Evolutionary conservation across 2,888 invertebrate species (phyloP).

Genomic region (Epistrophe grossulariae): DNA sequence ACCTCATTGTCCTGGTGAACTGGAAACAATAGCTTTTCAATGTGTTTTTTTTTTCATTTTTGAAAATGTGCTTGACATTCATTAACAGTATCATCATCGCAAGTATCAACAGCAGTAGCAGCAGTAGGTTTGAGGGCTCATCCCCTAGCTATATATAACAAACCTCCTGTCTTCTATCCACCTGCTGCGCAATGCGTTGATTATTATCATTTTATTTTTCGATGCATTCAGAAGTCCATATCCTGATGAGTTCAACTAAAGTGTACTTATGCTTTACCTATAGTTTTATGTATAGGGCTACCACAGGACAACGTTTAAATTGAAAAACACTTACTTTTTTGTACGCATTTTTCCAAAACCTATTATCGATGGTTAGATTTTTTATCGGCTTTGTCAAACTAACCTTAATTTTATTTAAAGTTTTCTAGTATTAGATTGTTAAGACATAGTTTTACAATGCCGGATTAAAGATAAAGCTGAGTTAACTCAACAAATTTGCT

Average conservation of each 20-base stretch:
- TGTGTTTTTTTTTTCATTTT: conserved; percentile 26
- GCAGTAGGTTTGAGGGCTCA: not conserved
- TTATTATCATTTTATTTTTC: conserved; percentile 61
- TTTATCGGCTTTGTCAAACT: no score
- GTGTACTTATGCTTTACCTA: conserved; percentile 18
- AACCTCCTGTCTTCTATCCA: not conserved
- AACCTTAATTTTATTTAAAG: no score
- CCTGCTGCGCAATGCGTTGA: conserved; percentile 54
- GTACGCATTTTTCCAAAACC: no score
- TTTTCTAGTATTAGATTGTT: no score
- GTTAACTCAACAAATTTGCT: no score
- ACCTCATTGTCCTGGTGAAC: conserved; percentile 68
- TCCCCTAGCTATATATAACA: conserved; percentile 17
- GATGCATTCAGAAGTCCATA: conserved; percentile 59
- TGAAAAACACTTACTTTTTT: no score
- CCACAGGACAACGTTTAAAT: not conserved
- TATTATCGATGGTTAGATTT: no score
- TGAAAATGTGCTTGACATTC: conserved; percentile 60
- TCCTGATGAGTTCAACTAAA: conserved; percentile 11
- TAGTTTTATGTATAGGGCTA: not conserved
- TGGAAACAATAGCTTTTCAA: conserved; percentile 72
- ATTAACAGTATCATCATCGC: conserved; percentile 71
- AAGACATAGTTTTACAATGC: no score
- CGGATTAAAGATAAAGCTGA: no score
- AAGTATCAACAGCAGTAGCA: conserved; percentile 42